These are phyloP conservation scores for Antheraea yamamai DNA, from an alignment of 2,888 invertebrate genomes.

Conservation along the genomic window DNA sequence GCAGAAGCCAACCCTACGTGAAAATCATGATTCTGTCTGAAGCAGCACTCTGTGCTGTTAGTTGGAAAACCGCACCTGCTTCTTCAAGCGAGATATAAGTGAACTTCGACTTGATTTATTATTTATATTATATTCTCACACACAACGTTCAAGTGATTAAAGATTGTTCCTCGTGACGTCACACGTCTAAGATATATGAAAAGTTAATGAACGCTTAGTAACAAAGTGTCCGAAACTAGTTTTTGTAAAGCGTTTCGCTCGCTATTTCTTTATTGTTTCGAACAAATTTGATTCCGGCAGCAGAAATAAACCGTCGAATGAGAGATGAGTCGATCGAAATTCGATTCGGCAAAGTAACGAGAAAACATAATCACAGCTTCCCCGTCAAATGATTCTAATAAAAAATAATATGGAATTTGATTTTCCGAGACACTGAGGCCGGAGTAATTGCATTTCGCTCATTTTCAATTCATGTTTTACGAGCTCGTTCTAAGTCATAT, in stretches of 20 bases:
- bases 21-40: conserved; percentile 5
- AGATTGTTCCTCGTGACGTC: neutral
- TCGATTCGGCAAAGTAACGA: conserved; percentile 13
- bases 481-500: neutral
- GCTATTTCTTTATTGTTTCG: neutral
- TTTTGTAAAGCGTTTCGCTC: neutral
- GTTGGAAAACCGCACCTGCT: conserved; percentile 19
- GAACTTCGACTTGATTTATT: conserved; percentile 22
- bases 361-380: conserved; percentile 18
- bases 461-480: neutral
- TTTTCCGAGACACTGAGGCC: conserved; percentile 32
- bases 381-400: conserved; percentile 33
- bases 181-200: conserved; percentile 6
- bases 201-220: neutral
- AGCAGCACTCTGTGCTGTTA: conserved; percentile 11
- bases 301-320: neutral
- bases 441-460: conserved; percentile 18
- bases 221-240: neutral
- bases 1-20: neutral
- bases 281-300: neutral
- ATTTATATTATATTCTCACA: conserved; percentile 20
- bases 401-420: conserved; percentile 36
- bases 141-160: conserved; percentile 16
- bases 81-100: conserved; percentile 20
- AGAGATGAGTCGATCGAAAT: neutral